A percentile compares a stretch with the other conserved stretches of the same genome.
These are phyloP conservation scores for Dryobates pubescens DNA, from an alignment of 2,797 vertebrate genomes.

Conservation along the genomic window DNA sequence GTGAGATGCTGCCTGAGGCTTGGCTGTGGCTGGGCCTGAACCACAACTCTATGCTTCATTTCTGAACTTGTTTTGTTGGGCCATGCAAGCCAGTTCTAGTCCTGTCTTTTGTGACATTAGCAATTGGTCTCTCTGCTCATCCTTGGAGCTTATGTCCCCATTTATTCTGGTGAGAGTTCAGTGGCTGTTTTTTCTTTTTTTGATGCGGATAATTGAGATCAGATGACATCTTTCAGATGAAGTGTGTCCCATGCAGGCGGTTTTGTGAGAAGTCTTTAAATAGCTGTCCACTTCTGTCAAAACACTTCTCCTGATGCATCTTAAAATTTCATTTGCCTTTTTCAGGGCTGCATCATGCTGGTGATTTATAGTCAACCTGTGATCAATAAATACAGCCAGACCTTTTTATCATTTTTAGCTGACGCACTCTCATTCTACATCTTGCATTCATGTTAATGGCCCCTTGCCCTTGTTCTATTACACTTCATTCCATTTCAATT, in stretches of 20 bases:
- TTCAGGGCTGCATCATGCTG: not conserved
- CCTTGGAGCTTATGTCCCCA: not conserved
- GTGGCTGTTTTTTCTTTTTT: not conserved
- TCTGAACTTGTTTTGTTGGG: not conserved
- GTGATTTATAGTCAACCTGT: conserved; percentile 43
- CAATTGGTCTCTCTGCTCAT: not conserved
- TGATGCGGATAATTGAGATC: not conserved
- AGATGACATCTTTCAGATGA: not conserved
- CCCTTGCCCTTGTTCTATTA: conserved; percentile 43
- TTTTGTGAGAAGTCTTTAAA: not conserved
- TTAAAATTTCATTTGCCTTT: conserved; percentile 33
- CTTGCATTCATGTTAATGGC: conserved; percentile 35
- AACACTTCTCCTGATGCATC: not conserved
- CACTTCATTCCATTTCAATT: conserved; percentile 56
- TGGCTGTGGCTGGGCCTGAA: no score
- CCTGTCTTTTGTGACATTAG: not conserved
- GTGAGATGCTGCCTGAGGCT: no score
- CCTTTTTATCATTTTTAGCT: conserved; percentile 42
- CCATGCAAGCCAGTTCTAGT: not conserved
- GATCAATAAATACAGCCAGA: conserved; percentile 34
- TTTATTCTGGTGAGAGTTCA: not conserved
- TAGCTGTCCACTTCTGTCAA: not conserved
- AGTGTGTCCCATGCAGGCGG: not conserved
- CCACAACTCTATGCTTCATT: not conserved
- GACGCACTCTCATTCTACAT: not conserved